Percentiles rank a stretch among this genome's conserved stretches.
phyloP scores from a whole-genome alignment of 2,797 vertebrate species.

The Acridotheres tristis region DNA sequence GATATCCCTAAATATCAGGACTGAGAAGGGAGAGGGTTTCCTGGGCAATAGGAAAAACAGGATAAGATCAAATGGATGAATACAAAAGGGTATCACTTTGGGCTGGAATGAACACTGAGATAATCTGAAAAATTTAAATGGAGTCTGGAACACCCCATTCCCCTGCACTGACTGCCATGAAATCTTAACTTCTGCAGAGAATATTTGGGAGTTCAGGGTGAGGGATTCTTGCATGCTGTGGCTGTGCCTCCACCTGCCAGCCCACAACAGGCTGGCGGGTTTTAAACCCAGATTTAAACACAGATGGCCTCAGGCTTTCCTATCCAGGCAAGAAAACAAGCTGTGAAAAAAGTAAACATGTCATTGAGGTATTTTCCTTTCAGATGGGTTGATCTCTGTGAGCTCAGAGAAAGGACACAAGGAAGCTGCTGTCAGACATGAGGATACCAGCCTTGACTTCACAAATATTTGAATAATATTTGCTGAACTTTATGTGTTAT shows the following conservation, averaged over 20 bases:
- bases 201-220: neutral
- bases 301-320: constrained; percentile 27
- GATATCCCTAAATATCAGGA: neutral
- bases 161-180: neutral
- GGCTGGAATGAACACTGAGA: neutral
- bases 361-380: constrained; percentile 47
- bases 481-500: neutral
- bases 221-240: neutral
- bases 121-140: neutral
- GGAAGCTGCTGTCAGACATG: neutral
- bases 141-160: neutral
- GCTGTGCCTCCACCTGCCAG: neutral
- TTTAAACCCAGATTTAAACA: neutral
- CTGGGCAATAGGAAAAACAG: neutral
- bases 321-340: constrained; percentile 34
- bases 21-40: neutral
- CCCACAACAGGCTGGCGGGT: neutral
- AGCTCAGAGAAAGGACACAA: neutral
- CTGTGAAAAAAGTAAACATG: constrained; percentile 46
- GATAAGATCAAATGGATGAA: neutral
- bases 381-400: neutral
- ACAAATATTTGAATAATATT: constrained; percentile 19
- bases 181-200: neutral
- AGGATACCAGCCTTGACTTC: neutral
- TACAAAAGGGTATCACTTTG: neutral